Evolutionary conservation across 2,888 invertebrate genomes (phyloP), one percentile per base, ranked within the genome.

Genomic region (Lobophora halterata): DNA sequence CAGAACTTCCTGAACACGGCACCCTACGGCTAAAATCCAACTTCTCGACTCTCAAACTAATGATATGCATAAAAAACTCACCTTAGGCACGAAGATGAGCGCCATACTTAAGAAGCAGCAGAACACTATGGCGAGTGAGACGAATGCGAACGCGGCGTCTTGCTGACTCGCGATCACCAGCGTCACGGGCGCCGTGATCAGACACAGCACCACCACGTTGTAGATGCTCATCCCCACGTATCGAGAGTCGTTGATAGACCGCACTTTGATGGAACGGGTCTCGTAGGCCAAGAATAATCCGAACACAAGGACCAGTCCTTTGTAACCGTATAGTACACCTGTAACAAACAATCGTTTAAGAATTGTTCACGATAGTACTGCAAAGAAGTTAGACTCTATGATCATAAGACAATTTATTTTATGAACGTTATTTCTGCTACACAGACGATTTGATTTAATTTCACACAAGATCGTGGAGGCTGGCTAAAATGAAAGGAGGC

Each of bases 211-310:
- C 50, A 98, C 98, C 56, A 99, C 98, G 80, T 99, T 99, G 90
- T 99, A 99, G 73, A 99, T 99, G 71, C 98, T 97, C 97, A 99
- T 97, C 53, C 98, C 98, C 12, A 99, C 98, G 77, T 98, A 97
- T 64, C 98, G 92, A 0, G 98, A 97, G 88, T 99, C 99, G 83
- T 99, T 99, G 69, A 99, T 97, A 83, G 97, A 97, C 55, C 95
- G 94, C 38, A 99, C 94, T 88, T 99, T 99, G 52, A 99, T 94
- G 50, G 97, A 98, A 34, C 99, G 91, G 1, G 98, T 99, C 82
- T 99, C 99, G 78, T 99, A 99, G 1, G 99, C 97, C 57, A 99
- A 89, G 79, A 99, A 99, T 36, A 99, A 89, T 1, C 99, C 99
- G 70, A 99, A 98, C 3, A 99, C 94, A 50, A 99, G 89, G 35